These are phyloP conservation scores for Gadus macrocephalus DNA, from an alignment of 2,113 vertebrate species.

Conservation along the genomic window DNA sequence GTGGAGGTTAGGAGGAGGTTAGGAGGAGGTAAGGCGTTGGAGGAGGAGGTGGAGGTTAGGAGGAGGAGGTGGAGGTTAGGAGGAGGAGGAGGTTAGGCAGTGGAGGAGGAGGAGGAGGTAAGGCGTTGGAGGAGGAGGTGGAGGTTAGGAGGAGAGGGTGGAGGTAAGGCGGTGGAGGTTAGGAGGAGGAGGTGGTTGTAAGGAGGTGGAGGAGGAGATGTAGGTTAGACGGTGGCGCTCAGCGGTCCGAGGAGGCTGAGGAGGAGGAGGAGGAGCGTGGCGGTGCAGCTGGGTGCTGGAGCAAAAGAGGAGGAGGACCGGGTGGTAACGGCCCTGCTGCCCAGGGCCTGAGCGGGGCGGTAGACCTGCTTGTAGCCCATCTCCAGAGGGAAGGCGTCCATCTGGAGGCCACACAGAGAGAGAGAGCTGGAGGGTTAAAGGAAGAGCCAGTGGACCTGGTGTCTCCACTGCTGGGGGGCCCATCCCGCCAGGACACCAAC, in stretches of 20 bases:
- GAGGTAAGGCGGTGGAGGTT: not conserved
- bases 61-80: not conserved
- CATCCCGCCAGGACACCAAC: no score
- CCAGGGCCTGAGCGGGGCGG: conserved; percentile 26
- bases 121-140: not conserved
- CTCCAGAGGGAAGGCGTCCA: conserved; percentile 29
- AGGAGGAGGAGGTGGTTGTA: no score
- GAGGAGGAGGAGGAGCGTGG: not conserved
- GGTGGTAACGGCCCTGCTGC: conserved; percentile 31
- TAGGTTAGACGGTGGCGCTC: no score
- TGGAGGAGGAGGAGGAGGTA: not conserved
- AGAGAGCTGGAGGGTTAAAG: no score
- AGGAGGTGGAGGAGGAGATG: not conserved
- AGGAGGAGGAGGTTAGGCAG: not conserved
- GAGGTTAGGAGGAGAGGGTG: no score
- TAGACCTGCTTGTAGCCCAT: conserved; percentile 31
- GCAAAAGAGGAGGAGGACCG: not conserved
- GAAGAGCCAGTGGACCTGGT: no score
- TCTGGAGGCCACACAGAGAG: conserved; percentile 31
- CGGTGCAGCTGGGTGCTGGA: no score
- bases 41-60: no score
- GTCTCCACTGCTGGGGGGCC: no score
- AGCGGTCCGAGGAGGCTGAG: not conserved
- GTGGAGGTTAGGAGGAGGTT: no score
- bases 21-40: not conserved